Percentiles rank a stretch among this genome's conserved stretches.
Evolutionary conservation across 2,888 invertebrate species (phyloP).

Genomic region (Drosophila engyochracea): DNA sequence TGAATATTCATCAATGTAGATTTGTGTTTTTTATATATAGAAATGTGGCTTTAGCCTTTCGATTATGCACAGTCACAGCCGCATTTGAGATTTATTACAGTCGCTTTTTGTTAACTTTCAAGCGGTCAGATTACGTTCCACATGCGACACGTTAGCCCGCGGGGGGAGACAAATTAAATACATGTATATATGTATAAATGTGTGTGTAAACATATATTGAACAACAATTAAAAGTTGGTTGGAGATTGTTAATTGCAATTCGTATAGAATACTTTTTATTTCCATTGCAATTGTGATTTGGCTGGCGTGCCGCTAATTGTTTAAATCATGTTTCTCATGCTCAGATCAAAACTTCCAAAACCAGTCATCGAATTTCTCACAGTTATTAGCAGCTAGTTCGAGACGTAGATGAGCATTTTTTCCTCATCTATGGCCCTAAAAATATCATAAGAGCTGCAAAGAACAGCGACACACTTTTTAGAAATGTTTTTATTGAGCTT

Average conservation of each 20-base stretch:
- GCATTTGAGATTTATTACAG: conserved; percentile 26
- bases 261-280: conserved; percentile 47
- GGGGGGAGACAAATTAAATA: conserved; percentile 7
- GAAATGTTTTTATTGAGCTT: background rate
- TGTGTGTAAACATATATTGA: conserved; percentile 25
- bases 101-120: conserved; percentile 41
- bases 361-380: conserved; percentile 44
- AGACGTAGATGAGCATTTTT: background rate
- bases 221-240: conserved; percentile 62
- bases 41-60: conserved; percentile 27
- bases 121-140: conserved; percentile 48
- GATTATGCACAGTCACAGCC: conserved; percentile 30
- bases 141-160: conserved; percentile 55
- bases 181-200: conserved; percentile 32
- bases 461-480: background rate
- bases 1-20: conserved; percentile 27
- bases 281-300: conserved; percentile 33
- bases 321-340: conserved; percentile 12
- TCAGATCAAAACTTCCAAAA: conserved; percentile 16
- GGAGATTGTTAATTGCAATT: conserved; percentile 51
- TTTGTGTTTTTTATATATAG: background rate
- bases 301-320: conserved; percentile 66
- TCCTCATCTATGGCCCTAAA: background rate
- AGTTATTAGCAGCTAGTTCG: conserved; percentile 30
- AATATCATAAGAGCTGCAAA: conserved; percentile 18